Percentiles rank a stretch among this genome's conserved stretches.
phyloP scores from a whole-genome alignment of 2,888 invertebrate genomes.

The Cheilosia grossa region DNA sequence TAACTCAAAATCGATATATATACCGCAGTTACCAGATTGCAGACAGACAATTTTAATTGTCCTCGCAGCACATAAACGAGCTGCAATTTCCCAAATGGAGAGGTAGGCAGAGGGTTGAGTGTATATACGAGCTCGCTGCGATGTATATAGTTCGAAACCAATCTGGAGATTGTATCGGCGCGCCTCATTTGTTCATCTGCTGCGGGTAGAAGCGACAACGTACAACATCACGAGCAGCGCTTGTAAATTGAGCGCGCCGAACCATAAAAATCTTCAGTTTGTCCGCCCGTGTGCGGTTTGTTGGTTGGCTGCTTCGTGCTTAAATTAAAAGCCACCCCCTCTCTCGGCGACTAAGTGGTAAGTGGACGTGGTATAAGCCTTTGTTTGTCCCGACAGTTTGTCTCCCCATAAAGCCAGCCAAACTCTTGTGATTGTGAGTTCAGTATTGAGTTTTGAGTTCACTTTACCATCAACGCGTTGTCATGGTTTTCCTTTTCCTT shows the following conservation, averaged over 20 bases:
- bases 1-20: slow-evolving; percentile 62
- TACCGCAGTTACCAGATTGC: background rate
- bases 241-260: slow-evolving; percentile 74
- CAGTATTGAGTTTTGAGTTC: background rate
- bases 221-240: slow-evolving; percentile 40
- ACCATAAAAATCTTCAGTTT: slow-evolving; percentile 69
- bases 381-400: slow-evolving; percentile 66
- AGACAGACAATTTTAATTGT: slow-evolving; percentile 71
- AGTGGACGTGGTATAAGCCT: slow-evolving; percentile 58
- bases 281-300: slow-evolving; percentile 66
- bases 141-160: slow-evolving; percentile 45
- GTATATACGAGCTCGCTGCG: slow-evolving; percentile 15
- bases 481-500: slow-evolving; percentile 20
- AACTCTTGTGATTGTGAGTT: too few relatives aligned
- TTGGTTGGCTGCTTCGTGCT: slow-evolving; percentile 58
- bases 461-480: slow-evolving; percentile 25
- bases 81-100: slow-evolving; percentile 33
- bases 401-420: slow-evolving; percentile 7
- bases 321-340: slow-evolving; percentile 63
- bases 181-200: slow-evolving; percentile 70
- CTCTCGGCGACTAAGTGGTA: slow-evolving; percentile 14
- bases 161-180: slow-evolving; percentile 53
- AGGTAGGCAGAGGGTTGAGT: background rate
- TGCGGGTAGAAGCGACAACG: slow-evolving; percentile 40
- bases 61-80: slow-evolving; percentile 44